A percentile compares a stretch with the other conserved stretches of the same genome.
Conservation (phyloP, 2,113 vertebrate genomes). For the Sardina pilchardus region DNA sequence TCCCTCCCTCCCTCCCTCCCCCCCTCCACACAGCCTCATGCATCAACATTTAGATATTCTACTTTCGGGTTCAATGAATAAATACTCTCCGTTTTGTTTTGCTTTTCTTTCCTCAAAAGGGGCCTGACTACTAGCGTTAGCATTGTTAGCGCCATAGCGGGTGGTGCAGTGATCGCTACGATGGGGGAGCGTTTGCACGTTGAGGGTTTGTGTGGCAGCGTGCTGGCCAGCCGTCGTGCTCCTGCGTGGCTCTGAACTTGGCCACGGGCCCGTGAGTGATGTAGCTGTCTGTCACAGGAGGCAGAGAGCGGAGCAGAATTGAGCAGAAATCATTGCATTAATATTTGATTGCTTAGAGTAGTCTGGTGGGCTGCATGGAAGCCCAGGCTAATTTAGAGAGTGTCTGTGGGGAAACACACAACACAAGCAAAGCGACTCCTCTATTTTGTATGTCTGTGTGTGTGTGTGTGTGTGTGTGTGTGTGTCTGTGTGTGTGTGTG, state of each 20-base stretch:
- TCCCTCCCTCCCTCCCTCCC: too few species aligned
- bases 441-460: background rate
- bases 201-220: too few species aligned
- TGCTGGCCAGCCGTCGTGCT: background rate
- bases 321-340: background rate
- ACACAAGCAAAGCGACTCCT: background rate
- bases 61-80: background rate
- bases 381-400: conserved; percentile 1
- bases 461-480: background rate
- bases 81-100: background rate
- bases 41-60: background rate
- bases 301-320: background rate
- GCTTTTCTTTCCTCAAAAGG: background rate
- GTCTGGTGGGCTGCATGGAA: background rate
- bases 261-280: background rate
- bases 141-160: background rate
- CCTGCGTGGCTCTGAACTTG: background rate
- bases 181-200: too few species aligned
- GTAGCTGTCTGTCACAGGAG: background rate
- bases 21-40: background rate
- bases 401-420: background rate
- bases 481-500: too few species aligned
- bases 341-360: background rate
- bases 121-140: background rate
- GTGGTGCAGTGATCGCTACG: background rate